These are phyloP conservation scores for Xenentodon cancila DNA, from an alignment of 2,797 vertebrate species.

Conservation along the genomic window DNA sequence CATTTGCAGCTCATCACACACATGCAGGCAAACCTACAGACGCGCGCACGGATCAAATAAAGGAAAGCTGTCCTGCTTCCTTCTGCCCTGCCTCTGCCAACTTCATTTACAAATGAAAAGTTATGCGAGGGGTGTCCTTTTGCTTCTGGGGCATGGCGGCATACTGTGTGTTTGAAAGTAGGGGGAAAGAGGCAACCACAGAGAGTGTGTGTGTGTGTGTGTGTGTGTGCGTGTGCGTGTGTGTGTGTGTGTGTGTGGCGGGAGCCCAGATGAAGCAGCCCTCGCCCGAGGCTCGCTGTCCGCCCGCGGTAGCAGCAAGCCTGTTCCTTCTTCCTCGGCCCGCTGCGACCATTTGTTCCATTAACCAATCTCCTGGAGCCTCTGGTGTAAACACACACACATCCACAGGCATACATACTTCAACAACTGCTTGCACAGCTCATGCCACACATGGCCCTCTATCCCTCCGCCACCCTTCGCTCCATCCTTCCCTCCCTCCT, in stretches of 20 bases:
- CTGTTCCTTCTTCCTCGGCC: slow-evolving; percentile 91
- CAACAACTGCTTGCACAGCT: slow-evolving; percentile 82
- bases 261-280: slow-evolving; percentile 88
- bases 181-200: slow-evolving; percentile 28
- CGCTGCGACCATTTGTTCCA: slow-evolving; percentile 93
- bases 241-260: slow-evolving; percentile 69
- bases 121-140: slow-evolving; percentile 76
- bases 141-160: slow-evolving; percentile 78
- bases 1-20: slow-evolving; percentile 22
- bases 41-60: slow-evolving; percentile 49
- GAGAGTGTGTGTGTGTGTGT: slow-evolving; percentile 41
- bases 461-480: slow-evolving; percentile 55
- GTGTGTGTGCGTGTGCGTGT: slow-evolving; percentile 49
- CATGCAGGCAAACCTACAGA: slow-evolving; percentile 12
- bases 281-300: slow-evolving; percentile 88
- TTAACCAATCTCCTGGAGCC: slow-evolving; percentile 98
- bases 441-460: slow-evolving; percentile 78
- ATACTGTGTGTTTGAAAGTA: slow-evolving; percentile 62
- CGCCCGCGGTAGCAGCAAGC: slow-evolving; percentile 95
- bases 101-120: slow-evolving; percentile 87
- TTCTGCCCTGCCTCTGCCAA: slow-evolving; percentile 75
- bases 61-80: slow-evolving; percentile 65
- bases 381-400: slow-evolving; percentile 67
- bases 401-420: slow-evolving; percentile 69
- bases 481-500: slow-evolving; percentile 81